Conservation (phyloP, 2,888 invertebrate genomes). For the Dione juno region DNA sequence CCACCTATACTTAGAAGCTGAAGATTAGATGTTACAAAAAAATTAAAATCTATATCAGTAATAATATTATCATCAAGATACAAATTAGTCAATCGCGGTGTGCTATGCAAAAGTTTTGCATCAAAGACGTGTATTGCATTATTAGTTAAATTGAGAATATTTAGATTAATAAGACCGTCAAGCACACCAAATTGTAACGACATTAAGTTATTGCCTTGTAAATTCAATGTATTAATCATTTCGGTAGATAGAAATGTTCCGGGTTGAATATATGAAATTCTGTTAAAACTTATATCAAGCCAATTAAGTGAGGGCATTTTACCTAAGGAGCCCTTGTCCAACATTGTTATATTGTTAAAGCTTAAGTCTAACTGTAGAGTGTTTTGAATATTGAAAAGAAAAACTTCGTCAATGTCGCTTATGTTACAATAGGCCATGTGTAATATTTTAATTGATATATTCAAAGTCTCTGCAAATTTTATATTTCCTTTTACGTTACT, state of each 20-base stretch:
- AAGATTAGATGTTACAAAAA: conserved; percentile 28
- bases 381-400: conserved; percentile 31
- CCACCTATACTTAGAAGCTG: conserved; percentile 40
- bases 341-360: conserved; percentile 34
- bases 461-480: conserved; percentile 26
- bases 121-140: conserved; percentile 38
- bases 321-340: conserved; percentile 37
- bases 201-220: conserved; percentile 33
- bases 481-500: conserved; percentile 20
- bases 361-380: conserved; percentile 28
- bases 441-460: conserved; percentile 36
- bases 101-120: conserved; percentile 35
- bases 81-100: conserved; percentile 31
- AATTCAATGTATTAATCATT: conserved; percentile 37
- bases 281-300: conserved; percentile 42
- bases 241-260: conserved; percentile 39
- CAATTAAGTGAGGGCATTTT: conserved; percentile 32
- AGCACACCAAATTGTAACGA: conserved; percentile 37
- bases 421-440: conserved; percentile 34
- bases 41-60: conserved; percentile 23
- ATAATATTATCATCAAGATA: conserved; percentile 42
- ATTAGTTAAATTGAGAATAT: conserved; percentile 42
- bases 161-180: conserved; percentile 35
- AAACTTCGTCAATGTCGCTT: conserved; percentile 28
- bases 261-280: conserved; percentile 41